Base-by-base conservation (phyloP, 2,797 vertebrate genomes). In the Remorina albescens region DNA sequence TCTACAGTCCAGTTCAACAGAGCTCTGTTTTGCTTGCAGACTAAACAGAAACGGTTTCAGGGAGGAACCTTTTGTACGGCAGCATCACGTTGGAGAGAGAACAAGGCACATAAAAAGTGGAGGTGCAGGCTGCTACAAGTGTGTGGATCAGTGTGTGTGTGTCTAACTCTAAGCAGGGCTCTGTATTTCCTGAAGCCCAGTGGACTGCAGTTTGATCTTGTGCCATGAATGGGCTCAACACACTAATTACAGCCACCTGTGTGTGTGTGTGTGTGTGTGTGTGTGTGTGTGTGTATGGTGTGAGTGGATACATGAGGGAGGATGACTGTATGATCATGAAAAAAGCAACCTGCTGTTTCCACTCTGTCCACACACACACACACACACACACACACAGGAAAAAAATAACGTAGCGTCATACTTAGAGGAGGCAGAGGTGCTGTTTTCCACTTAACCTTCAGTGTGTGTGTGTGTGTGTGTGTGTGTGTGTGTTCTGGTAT, bases 191-290 rank as follows among this genome's bases (percentile, higher is more conserved):
- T 92, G 82, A 88, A 89, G 69, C 83, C 12, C 81, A 88, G 68
- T 70, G 34, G 64, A 79, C 58, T 46, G 26, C 56, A 83, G 90
- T 91, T 94, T 93, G 92, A 93, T 93, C 85, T 72, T 44, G 62
- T 71, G 91, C 90, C 88, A 94, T 75, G 81, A 90, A 86, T 69
- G 81, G 85, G 86, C 86, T 94, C 84, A 66, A 81, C 67, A 77
- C 65, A 72, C 82, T 94, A 93, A 95, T 94, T 92, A 92, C 79
- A 89, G 80, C 93, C 93, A 94, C 92, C 92, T 94, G 93, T 87
- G 84, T 80, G 65, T 70, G 71, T 71, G 69, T 80, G 60, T 62
- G 55, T 58, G 37, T 71, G 65, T 80, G 42, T 76, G 50, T 44
- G 47, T 71, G 37, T 58, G 77, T 58, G 80, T 70, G 54, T 53